A percentile compares a stretch with the other conserved stretches of the same genome.
Conservation (phyloP, 2,113 vertebrate genomes). For the Solea solea region DNA sequence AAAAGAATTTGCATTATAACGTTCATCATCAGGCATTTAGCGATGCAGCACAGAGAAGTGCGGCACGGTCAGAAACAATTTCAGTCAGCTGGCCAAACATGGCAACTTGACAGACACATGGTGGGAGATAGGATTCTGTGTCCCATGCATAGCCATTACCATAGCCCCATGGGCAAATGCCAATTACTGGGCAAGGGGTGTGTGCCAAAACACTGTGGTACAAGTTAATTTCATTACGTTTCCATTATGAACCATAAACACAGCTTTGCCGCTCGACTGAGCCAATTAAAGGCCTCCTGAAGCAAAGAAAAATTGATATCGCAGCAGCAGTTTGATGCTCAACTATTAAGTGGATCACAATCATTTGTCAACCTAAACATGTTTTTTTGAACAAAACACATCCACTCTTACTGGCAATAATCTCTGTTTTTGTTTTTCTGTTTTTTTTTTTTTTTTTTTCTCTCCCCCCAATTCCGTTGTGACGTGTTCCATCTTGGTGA, state of each 20-base stretch:
- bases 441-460: no score
- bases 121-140: conserved; percentile 59
- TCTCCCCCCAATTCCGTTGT: conserved; percentile 33
- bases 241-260: conserved; percentile 82
- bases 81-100: conserved; percentile 50
- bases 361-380: conserved; percentile 62
- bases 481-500: conserved; percentile 58
- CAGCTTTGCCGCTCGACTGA: conserved; percentile 79
- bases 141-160: conserved; percentile 70
- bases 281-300: conserved; percentile 77
- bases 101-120: conserved; percentile 60
- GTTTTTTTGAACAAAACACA: conserved; percentile 27
- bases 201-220: conserved; percentile 79
- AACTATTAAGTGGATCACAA: conserved; percentile 55
- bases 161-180: conserved; percentile 72
- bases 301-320: conserved; percentile 67
- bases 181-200: conserved; percentile 76
- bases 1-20: background rate
- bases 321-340: conserved; percentile 55
- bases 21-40: background rate
- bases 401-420: background rate
- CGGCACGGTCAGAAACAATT: conserved; percentile 34
- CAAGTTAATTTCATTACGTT: conserved; percentile 81
- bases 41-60: background rate
- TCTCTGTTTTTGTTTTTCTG: no score